phyloP scores from a whole-genome alignment of 2,113 vertebrate species.

The Elgaria multicarinata region DNA sequence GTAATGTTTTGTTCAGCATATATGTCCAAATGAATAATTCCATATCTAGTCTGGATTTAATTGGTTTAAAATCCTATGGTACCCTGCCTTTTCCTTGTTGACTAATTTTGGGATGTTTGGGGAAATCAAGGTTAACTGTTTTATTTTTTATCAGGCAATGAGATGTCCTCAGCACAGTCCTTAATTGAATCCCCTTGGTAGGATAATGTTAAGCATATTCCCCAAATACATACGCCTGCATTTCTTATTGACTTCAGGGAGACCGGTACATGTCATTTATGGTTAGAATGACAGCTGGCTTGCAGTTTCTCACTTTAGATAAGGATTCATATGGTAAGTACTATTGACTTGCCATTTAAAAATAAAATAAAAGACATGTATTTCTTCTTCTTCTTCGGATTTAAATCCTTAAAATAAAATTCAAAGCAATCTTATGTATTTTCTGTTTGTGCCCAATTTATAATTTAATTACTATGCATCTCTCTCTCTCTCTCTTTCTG shows the following conservation, averaged over 20 bases:
- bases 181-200: conserved; percentile 16
- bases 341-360: not conserved
- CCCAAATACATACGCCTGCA: not conserved
- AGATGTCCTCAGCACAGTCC: not conserved
- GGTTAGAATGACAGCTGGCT: conserved; percentile 10
- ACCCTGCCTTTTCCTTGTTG: not conserved
- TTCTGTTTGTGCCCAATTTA: not conserved
- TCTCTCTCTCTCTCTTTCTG: not conserved
- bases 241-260: conserved; percentile 10
- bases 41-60: conserved; percentile 20
- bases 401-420: not conserved
- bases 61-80: not conserved
- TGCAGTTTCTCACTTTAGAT: not conserved
- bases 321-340: not conserved
- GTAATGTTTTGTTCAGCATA: rapidly evolving
- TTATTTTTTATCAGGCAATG: not conserved
- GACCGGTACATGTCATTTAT: conserved; percentile 1
- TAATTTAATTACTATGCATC: not conserved
- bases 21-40: not conserved
- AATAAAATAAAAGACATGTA: not conserved
- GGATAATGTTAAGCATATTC: not conserved
- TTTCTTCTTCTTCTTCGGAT: not conserved
- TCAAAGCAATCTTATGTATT: not conserved
- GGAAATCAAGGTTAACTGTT: not conserved
- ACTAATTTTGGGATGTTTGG: not conserved